Conservation (phyloP, 2,797 vertebrate species). For the Acanthurus lineatus region DNA sequence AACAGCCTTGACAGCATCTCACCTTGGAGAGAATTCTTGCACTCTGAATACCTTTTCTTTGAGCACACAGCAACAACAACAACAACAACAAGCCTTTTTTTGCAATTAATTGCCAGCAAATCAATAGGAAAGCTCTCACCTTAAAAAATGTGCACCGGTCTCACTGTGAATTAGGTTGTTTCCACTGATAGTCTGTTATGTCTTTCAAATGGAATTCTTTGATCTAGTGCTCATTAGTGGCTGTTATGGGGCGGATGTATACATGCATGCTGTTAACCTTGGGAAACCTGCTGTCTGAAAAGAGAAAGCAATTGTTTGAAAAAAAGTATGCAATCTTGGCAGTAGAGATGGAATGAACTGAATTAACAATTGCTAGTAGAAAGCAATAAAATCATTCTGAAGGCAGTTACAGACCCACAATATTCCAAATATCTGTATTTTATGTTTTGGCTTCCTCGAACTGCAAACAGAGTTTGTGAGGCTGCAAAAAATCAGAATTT, state of each 20-base stretch:
- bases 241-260: conserved; percentile 1
- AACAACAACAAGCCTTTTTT: conserved; percentile 47
- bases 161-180: conserved; percentile 40
- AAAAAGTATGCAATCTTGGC: conserved; percentile 19
- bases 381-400: conserved; percentile 8
- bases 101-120: conserved; percentile 58
- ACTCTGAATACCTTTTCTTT: conserved; percentile 58
- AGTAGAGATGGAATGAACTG: conserved; percentile 25
- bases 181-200: conserved; percentile 9
- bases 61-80: conserved; percentile 42
- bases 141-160: conserved; percentile 43
- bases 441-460: conserved; percentile 20
- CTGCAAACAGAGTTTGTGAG: conserved; percentile 1
- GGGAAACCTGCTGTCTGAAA: conserved; percentile 20
- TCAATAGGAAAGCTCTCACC: conserved; percentile 56
- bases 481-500: neutral
- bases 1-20: conserved; percentile 67
- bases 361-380: conserved; percentile 16
- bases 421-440: neutral
- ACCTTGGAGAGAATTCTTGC: conserved; percentile 55
- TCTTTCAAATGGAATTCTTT: conserved; percentile 15
- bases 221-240: conserved; percentile 36
- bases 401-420: conserved; percentile 1
- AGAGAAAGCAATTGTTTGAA: conserved; percentile 22
- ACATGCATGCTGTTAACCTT: conserved; percentile 31